Evolutionary conservation across 2,113 vertebrate species (phyloP).

Genomic region (Oreocharis arfaki): DNA sequence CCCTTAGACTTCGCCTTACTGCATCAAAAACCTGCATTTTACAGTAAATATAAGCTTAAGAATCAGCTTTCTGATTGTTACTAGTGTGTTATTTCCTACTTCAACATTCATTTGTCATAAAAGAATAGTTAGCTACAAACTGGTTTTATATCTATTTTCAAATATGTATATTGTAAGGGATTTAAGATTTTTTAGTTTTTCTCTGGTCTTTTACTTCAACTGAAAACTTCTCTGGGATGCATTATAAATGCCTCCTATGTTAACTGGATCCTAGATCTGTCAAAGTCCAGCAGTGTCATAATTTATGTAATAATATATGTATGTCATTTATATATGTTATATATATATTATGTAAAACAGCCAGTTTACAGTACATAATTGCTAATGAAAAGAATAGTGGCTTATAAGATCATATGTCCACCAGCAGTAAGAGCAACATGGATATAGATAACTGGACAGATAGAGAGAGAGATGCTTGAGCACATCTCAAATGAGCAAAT

Average conservation of each 20-base stretch:
- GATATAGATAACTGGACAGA: not conserved
- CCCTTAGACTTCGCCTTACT: not conserved
- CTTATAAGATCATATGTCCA: not conserved
- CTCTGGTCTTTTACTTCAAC: not conserved
- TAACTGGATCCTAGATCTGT: not conserved
- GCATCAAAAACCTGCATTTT: not conserved
- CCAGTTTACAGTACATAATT: not conserved
- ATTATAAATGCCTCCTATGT: not conserved
- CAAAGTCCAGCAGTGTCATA: not conserved
- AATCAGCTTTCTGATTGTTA: not conserved
- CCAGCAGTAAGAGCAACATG: not conserved
- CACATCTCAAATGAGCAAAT: not conserved
- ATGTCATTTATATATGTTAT: not conserved
- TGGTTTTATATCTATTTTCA: not conserved
- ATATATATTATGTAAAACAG: not conserved
- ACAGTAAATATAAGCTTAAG: not conserved
- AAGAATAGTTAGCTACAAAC: not conserved
- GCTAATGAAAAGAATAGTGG: not conserved
- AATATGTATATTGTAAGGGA: not conserved
- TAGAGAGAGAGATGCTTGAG: not conserved
- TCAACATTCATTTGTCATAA: not conserved
- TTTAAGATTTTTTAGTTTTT: not conserved
- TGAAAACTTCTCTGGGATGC: not conserved
- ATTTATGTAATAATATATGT: not conserved
- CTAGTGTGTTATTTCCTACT: not conserved